Conservation (phyloP, 2,888 invertebrate genomes). For the Eucera pruinosa region DNA sequence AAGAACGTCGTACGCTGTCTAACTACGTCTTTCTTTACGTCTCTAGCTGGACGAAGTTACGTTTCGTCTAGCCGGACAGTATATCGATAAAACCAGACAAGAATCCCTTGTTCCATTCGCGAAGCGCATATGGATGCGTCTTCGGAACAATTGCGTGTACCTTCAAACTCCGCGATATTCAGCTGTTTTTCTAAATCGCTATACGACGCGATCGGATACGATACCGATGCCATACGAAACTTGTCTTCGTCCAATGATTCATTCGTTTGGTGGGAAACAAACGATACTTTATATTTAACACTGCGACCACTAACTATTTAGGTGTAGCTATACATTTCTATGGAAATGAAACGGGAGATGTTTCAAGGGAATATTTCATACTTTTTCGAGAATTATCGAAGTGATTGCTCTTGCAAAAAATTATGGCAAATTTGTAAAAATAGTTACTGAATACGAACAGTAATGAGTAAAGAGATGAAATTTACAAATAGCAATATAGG, state of each 20-base stretch:
- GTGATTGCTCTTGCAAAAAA: too few relatives aligned
- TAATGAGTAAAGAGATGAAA: too few relatives aligned
- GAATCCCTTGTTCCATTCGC: slow-evolving; percentile 66
- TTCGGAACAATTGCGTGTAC: slow-evolving; percentile 36
- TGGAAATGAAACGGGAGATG: too few relatives aligned
- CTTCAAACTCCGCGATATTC: slow-evolving; percentile 16
- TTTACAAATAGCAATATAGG: too few relatives aligned
- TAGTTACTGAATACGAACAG: too few relatives aligned
- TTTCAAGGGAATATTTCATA: too few relatives aligned
- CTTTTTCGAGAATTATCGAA: too few relatives aligned
- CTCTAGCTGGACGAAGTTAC: slow-evolving; percentile 48
- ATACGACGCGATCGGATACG: background rate
- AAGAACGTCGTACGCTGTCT: slow-evolving; percentile 79
- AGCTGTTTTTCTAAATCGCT: background rate
- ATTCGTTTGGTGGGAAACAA: background rate
- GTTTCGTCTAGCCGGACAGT: slow-evolving; percentile 61
- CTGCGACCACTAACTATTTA: too few relatives aligned
- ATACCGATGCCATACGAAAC: too few relatives aligned
- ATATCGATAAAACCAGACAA: slow-evolving; percentile 66
- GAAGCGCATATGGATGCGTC: slow-evolving; percentile 24
- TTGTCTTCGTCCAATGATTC: too few relatives aligned
- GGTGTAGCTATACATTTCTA: too few relatives aligned
- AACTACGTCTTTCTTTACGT: slow-evolving; percentile 77
- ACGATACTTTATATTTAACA: background rate
- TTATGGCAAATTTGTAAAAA: too few relatives aligned